Evolutionary conservation across 2,888 invertebrate genomes (phyloP).

Genomic region (Clivina fossor): DNA sequence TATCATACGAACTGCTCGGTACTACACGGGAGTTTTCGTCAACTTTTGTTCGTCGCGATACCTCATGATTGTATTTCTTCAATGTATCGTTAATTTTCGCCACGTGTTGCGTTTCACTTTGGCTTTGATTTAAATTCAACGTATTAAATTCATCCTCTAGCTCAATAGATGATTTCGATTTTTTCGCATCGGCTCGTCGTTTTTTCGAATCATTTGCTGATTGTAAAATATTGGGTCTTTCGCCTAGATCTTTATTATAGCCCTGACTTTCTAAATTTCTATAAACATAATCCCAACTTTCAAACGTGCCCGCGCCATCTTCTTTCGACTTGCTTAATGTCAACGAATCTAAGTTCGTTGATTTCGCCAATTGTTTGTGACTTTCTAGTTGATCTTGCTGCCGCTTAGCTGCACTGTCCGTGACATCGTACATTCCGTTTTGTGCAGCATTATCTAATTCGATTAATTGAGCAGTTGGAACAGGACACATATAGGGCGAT

Average conservation of each 20-base stretch:
- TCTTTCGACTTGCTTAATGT: constrained; percentile 48
- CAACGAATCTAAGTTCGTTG: constrained; percentile 32
- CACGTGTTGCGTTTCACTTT: constrained; percentile 54
- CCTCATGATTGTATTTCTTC: constrained; percentile 50
- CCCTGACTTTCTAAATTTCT: constrained; percentile 74
- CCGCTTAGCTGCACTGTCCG: constrained; percentile 42
- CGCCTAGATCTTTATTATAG: constrained; percentile 66
- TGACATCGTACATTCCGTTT: constrained; percentile 45
- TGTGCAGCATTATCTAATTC: constrained; percentile 62
- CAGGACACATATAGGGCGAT: constrained; percentile 54
- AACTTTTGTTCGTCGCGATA: constrained; percentile 52
- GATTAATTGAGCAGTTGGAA: constrained; percentile 69
- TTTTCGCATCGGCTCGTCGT: constrained; percentile 53
- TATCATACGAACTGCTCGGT: constrained; percentile 52
- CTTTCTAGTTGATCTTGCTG: constrained; percentile 21
- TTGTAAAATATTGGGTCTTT: constrained; percentile 65
- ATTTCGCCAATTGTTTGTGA: constrained; percentile 25
- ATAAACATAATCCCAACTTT: constrained; percentile 81
- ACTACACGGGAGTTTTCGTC: constrained; percentile 42
- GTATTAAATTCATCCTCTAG: constrained; percentile 61
- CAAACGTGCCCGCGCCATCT: constrained; percentile 68
- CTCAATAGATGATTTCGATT: constrained; percentile 58
- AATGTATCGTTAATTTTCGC: constrained; percentile 59
- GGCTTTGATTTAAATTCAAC: constrained; percentile 43
- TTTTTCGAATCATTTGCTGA: constrained; percentile 55